phyloP scores from a whole-genome alignment of 2,888 invertebrate genomes.

The Torymus auratus region DNA sequence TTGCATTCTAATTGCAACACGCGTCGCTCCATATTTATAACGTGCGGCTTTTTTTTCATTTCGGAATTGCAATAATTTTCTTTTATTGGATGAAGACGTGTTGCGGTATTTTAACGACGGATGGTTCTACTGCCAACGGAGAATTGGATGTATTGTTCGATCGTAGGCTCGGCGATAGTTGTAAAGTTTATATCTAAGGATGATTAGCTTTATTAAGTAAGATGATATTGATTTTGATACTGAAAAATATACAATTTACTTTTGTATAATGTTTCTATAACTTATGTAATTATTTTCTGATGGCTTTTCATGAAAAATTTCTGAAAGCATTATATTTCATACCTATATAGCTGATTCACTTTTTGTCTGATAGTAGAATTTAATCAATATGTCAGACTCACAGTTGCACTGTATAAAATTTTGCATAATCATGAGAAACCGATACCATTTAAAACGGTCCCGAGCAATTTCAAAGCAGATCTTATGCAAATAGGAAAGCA shows the following conservation, averaged over 20 bases:
- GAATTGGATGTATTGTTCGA: no score
- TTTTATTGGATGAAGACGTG: not conserved
- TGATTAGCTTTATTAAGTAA: no score
- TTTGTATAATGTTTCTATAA: no score
- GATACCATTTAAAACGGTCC: not conserved
- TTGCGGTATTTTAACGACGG: constrained; percentile 23
- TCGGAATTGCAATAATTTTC: constrained; percentile 7
- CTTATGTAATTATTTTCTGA: constrained; percentile 1
- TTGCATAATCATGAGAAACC: constrained; percentile 31
- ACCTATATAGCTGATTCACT: no score
- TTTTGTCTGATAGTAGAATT: not conserved
- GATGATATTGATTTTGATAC: no score
- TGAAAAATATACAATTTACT: no score
- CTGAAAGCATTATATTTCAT: not conserved
- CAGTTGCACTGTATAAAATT: not conserved
- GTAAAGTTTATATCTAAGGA: no score
- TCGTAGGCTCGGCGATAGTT: no score
- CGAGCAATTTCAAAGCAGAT: no score
- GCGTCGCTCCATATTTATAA: no score
- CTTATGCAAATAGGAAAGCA: constrained; percentile 33
- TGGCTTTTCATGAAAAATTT: not conserved
- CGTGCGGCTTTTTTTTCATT: no score
- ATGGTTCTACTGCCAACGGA: not conserved
- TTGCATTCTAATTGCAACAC: constrained; percentile 25
- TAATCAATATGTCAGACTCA: not conserved